phyloP scores from a whole-genome alignment of 2,797 vertebrate species.

The Lithobates sylvaticus region DNA sequence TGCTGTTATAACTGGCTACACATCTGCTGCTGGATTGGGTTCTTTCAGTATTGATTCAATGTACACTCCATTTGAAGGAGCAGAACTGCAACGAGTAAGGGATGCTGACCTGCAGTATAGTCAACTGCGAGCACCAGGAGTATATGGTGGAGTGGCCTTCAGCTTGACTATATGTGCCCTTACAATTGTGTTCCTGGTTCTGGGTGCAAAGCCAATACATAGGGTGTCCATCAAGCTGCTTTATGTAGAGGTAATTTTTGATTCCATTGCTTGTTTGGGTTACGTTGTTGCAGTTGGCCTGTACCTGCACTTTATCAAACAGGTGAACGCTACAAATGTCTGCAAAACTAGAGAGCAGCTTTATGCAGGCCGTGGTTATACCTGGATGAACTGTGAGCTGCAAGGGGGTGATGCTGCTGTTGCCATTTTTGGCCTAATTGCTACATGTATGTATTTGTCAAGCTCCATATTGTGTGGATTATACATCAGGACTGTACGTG shows the following conservation, averaged over 20 bases:
- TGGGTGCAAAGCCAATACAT: constrained; percentile 81
- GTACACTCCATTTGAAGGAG: constrained; percentile 84
- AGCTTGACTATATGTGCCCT: constrained; percentile 75
- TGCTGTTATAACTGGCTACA: constrained; percentile 80
- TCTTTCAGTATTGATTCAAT: constrained; percentile 77
- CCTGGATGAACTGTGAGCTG: constrained; percentile 91
- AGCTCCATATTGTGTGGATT: constrained; percentile 78
- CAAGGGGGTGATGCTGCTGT: constrained; percentile 88
- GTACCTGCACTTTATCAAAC: constrained; percentile 86
- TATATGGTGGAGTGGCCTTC: constrained; percentile 85
- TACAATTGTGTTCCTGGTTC: constrained; percentile 83
- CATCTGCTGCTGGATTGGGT: constrained; percentile 72
- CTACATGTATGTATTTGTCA: constrained; percentile 80
- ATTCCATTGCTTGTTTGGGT: constrained; percentile 73
- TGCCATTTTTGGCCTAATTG: constrained; percentile 86
- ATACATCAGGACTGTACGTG: constrained; percentile 74
- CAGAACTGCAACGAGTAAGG: constrained; percentile 81
- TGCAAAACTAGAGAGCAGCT: constrained; percentile 83
- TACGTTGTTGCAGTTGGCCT: constrained; percentile 85
- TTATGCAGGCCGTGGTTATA: constrained; percentile 87
- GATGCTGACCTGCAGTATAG: constrained; percentile 87
- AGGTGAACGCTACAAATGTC: constrained; percentile 86
- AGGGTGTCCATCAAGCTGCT: constrained; percentile 73
- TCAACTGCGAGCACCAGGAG: constrained; percentile 87
- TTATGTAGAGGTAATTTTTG: constrained; percentile 79